Base-by-base conservation (phyloP, 2,888 invertebrate species). In the Aspidapion aeneum region DNA sequence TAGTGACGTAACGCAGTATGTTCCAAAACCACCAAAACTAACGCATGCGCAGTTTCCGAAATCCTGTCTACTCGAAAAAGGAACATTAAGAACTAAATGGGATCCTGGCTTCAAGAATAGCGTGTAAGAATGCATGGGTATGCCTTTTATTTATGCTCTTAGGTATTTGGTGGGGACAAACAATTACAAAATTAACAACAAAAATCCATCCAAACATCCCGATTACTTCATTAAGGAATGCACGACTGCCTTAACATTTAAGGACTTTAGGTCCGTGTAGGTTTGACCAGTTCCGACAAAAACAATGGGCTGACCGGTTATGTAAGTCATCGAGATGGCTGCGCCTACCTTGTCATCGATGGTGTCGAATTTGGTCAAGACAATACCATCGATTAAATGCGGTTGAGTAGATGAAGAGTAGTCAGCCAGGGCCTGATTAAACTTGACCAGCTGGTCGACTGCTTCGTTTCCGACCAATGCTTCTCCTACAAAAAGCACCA, bases 401-500 rank as follows among this genome's bases (percentile, higher is more conserved):
- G 96, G 95, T 78, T 89, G 89, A 0, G 89, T 85, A 60, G 72
- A 79, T 0, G 90, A 86, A 60, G 88, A 87, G 82, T 94, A 92
- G 81, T 99, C 98, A 5, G 98, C 98, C 52, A 99, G 83, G 0
- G 98, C 95, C 79, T 96, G 94, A 83, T 99, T 99, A 82, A 99
- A 99, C 82, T 99, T 99, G 0, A 95, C 94, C 55, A 99, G 85
- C 79, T 99, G 99, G 83, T 99, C 99, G 19, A 99, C 98, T 17
- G 99, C 99, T 78, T 99, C 99, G 80, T 99, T 99, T 21, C 99
- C 99, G 0, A 99, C 99, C n/a, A 99, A 82, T 0, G 99, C 99
- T 79, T 99, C 99, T 0, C 99, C 99, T 9, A 99, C 99, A 81
- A 99, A 99, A n/a, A 99, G 83, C 1, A 99, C 98, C 77, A 97